These are phyloP conservation scores for Oeneis ivallda DNA, from an alignment of 2,888 invertebrate genomes.

Conservation along the genomic window DNA sequence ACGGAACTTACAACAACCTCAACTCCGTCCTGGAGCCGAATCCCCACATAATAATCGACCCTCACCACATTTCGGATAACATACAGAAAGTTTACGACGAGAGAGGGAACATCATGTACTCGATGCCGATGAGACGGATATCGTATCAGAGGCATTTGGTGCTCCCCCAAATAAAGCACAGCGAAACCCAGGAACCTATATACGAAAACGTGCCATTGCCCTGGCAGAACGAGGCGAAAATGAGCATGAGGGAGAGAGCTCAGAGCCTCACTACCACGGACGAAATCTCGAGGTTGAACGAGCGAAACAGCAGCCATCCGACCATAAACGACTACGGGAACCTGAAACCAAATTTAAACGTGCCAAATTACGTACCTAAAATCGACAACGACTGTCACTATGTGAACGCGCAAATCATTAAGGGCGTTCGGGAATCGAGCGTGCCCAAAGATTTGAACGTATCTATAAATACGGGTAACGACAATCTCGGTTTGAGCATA, in stretches of 20 bases:
- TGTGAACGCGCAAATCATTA: constrained; percentile 74
- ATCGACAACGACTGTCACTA: constrained; percentile 65
- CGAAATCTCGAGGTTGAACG: constrained; percentile 77
- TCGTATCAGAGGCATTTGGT: constrained; percentile 76
- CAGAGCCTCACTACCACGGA: constrained; percentile 88
- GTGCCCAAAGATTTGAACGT: constrained; percentile 61
- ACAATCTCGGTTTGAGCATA: constrained; percentile 55
- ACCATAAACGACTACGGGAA: constrained; percentile 57
- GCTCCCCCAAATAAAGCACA: constrained; percentile 65
- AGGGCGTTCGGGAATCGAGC: constrained; percentile 68
- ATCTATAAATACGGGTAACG: constrained; percentile 50
- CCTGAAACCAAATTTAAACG: constrained; percentile 45
- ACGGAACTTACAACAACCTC: constrained; percentile 88
- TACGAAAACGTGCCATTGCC: constrained; percentile 91
- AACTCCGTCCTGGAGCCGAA: constrained; percentile 82
- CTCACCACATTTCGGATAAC: constrained; percentile 81
- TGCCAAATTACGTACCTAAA: constrained; percentile 50
- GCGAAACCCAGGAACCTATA: constrained; percentile 85
- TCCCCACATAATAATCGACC: constrained; percentile 80
- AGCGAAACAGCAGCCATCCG: constrained; percentile 67
- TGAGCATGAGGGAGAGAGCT: constrained; percentile 75
- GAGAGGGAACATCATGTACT: constrained; percentile 84
- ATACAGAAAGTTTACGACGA: constrained; percentile 84
- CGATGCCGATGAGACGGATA: constrained; percentile 79
- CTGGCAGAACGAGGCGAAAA: constrained; percentile 76